Percentiles rank a stretch among this genome's conserved stretches.
phyloP scores from a whole-genome alignment of 2,888 invertebrate species.

The Sinopyrophorus schimmeli region DNA sequence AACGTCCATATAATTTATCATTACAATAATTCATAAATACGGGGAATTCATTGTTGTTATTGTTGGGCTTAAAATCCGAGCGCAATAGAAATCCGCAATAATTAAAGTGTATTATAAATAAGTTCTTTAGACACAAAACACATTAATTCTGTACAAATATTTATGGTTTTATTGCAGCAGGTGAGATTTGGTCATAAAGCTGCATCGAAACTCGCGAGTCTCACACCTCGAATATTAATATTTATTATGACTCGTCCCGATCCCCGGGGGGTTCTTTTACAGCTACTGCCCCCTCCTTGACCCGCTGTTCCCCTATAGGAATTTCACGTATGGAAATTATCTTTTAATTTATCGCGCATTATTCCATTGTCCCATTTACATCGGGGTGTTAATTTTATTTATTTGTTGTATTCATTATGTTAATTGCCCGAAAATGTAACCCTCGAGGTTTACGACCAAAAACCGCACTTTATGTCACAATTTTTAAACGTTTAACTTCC shows the following conservation, averaged over 20 bases:
- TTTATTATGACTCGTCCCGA: slow-evolving; percentile 55
- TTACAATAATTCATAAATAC: too few species aligned
- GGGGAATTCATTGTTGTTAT: neutral
- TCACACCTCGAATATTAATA: slow-evolving; percentile 56
- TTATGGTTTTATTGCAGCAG: slow-evolving; percentile 56
- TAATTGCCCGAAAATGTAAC: slow-evolving; percentile 33
- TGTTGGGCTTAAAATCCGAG: slow-evolving; percentile 3
- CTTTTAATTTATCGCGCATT: slow-evolving; percentile 55
- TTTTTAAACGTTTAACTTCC: slow-evolving; percentile 8
- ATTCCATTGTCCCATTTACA: slow-evolving; percentile 53
- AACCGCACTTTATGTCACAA: slow-evolving; percentile 19
- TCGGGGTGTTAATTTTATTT: slow-evolving; percentile 55
- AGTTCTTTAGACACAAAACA: slow-evolving; percentile 47
- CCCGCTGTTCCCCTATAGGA: slow-evolving; percentile 45
- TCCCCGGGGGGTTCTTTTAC: slow-evolving; percentile 53
- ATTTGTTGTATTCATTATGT: slow-evolving; percentile 50
- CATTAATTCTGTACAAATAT: slow-evolving; percentile 55
- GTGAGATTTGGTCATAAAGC: slow-evolving; percentile 46
- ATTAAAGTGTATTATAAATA: slow-evolving; percentile 33
- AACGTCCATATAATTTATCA: too few species aligned
- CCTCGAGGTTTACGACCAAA: slow-evolving; percentile 23
- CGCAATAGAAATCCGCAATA: slow-evolving; percentile 16
- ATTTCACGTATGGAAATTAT: slow-evolving; percentile 55
- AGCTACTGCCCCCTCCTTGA: slow-evolving; percentile 52
- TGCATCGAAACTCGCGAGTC: slow-evolving; percentile 44